Evolutionary conservation across 2,888 invertebrate species (phyloP), one percentile per base, ranked within the genome.

Genomic region (Acronicta leporina): DNA sequence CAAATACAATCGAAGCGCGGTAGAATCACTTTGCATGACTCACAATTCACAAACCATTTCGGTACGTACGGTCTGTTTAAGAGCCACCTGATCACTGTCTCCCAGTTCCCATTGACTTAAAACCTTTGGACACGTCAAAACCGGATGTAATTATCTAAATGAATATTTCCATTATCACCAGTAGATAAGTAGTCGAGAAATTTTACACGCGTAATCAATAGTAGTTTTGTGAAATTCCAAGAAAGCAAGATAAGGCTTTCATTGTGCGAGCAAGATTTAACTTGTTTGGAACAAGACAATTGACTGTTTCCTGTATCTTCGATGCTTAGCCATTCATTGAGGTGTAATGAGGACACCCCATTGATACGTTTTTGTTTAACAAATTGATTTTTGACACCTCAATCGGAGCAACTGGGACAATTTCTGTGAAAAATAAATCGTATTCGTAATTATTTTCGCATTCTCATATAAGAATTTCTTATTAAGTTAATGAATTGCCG

Each of bases 151-250:
- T 20, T 55, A 62, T 54, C 48, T 57, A 35, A 65, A 69, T 61
- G 33, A 38, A 46, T 60, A 55, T 49, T 54, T 27, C 35, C 47
- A 64, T 72, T 72, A 65, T 68, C 72, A 55, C 40, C 10, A 4
- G 50, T 49, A 63, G 81, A 84, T 84, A 82, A 81, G 62, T 45
- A 55, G 67, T 49, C 62, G 83, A 79, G 73, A 80, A 85, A 83
- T 75, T 81, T 86, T 82, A 80, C 85, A 84, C 82, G n/a, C 16
- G 71, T 51, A 45, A 56, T 63, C 76, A 68, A 55, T 56, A 46
- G 67, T 51, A 63, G 70, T 66, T 66, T 71, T 69, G 75, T 75
- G 68, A 45, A 67, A 59, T 75, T 74, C 80, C 73, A 61, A 66
- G 75, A 71, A 70, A 69, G 73, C 48, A 40, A 62, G 74, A 77